These are phyloP conservation scores for Syngnathus typhle DNA, from an alignment of 2,113 vertebrate genomes.

Conservation along the genomic window DNA sequence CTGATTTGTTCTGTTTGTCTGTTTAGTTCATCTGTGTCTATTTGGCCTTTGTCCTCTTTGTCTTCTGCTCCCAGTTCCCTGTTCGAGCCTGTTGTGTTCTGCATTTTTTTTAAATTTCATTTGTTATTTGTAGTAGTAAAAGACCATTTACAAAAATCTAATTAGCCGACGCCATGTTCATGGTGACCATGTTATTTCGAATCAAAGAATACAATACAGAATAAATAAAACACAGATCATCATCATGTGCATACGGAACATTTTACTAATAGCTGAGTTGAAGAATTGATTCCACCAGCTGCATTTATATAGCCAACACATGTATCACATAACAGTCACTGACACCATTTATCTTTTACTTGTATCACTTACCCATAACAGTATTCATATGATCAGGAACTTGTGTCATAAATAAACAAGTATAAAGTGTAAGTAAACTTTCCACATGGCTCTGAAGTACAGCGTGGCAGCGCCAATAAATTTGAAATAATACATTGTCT, in stretches of 20 bases:
- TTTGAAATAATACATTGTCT: constrained; percentile 11
- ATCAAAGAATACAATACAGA: background rate
- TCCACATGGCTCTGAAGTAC: constrained; percentile 20
- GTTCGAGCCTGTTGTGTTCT: background rate
- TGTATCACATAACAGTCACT: constrained; percentile 36
- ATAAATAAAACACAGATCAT: background rate
- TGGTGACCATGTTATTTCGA: background rate
- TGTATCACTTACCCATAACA: constrained; percentile 43
- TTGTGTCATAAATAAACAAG: constrained; percentile 6
- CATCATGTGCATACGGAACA: background rate
- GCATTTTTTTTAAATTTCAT: background rate
- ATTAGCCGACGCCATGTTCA: background rate
- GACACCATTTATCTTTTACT: constrained; percentile 34
- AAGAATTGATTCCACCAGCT: constrained; percentile 27
- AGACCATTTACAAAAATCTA: background rate
- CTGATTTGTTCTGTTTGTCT: background rate
- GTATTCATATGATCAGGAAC: constrained; percentile 43
- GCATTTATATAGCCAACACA: constrained; percentile 34
- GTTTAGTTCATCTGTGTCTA: background rate
- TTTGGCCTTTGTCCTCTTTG: background rate
- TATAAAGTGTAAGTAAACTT: constrained; percentile 27
- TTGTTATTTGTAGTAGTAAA: background rate
- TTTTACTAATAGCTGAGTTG: background rate
- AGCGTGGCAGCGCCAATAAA: constrained; percentile 15
- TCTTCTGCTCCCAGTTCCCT: background rate